phyloP scores from a whole-genome alignment of 2,888 invertebrate species.

The Anthoptus insignis region DNA sequence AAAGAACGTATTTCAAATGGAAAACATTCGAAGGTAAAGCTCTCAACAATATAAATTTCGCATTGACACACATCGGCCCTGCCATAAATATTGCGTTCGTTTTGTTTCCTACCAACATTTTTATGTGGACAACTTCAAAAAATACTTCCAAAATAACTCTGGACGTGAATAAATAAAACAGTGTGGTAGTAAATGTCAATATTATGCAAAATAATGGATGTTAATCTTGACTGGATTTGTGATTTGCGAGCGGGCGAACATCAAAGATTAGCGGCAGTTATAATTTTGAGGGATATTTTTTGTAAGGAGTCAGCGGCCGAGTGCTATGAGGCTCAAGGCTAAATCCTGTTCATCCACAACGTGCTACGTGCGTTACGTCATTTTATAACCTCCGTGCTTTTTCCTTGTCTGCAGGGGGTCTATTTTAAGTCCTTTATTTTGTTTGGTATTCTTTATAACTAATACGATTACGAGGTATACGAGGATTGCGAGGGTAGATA shows the following conservation, averaged over 20 bases:
- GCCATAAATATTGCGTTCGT: slow-evolving; percentile 79
- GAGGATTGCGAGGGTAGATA: too few species aligned
- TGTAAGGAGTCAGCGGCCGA: slow-evolving; percentile 32
- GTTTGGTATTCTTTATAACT: too few species aligned
- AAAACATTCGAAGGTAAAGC: slow-evolving; percentile 69
- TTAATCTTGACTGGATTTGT: slow-evolving; percentile 78
- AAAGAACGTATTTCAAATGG: slow-evolving; percentile 74
- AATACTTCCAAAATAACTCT: slow-evolving; percentile 85
- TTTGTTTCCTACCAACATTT: slow-evolving; percentile 83
- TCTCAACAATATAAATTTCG: slow-evolving; percentile 79
- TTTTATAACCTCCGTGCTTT: slow-evolving; percentile 21
- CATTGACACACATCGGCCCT: slow-evolving; percentile 82
- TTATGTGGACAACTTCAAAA: slow-evolving; percentile 79
- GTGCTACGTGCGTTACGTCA: slow-evolving; percentile 24
- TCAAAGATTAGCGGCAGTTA: slow-evolving; percentile 79
- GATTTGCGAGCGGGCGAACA: slow-evolving; percentile 78
- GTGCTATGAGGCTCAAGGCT: slow-evolving; percentile 43
- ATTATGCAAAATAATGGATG: slow-evolving; percentile 86
- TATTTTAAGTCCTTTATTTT: not conserved
- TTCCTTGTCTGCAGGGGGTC: slow-evolving; percentile 17
- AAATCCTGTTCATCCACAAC: slow-evolving; percentile 32
- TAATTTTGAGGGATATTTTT: slow-evolving; percentile 54
- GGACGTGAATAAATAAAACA: slow-evolving; percentile 80
- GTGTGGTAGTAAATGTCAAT: slow-evolving; percentile 85
- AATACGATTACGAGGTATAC: too few species aligned